Evolutionary conservation across 2,113 vertebrate genomes (phyloP), one percentile per base, ranked within the genome.

Genomic region (Orycteropus afer): DNA sequence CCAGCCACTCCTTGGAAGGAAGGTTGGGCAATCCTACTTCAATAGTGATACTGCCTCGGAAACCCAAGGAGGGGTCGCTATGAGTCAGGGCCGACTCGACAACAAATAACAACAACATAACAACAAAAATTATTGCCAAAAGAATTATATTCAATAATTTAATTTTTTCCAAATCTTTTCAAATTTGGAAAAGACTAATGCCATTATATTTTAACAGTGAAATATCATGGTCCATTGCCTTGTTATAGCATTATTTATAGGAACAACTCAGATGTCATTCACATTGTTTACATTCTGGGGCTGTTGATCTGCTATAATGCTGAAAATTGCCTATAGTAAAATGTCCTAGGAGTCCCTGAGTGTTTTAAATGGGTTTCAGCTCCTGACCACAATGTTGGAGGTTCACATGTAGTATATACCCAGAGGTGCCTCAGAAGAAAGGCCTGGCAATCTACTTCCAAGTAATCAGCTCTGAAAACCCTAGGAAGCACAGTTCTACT

Each of bases 121-220:
- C n/a, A n/a, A n/a, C n/a, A n/a, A n/a, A n/a, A 29, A n/a, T 92
- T 92, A 90, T 57, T 53, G 51, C 89, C 61, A 42, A 94, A n/a
- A 92, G 18, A 88, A 78, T 90, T 85, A 14, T 63, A 74, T 45
- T 57, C 25, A 73, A 57, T 40, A 25, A 47, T 57, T 96, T 22
- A 78, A 37, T 5, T n/a, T 80, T 77, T 86, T 12, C 12, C 51
- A 32, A 34, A 5, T 2, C 14, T 32, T 32, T 29, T 29, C 27
- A 82, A 29, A 63, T 79, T 82, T 90, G 14, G 27, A 76, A 82
- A 73, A 94, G 27, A 69, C 18, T 3, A 22, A 13, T 45, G 5
- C 25, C 63, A 90, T 53, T 59, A 53, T 40, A 47, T 63, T 69
- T 42, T 59, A 32, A 80, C 12, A 37, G 37, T 37, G 45, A 96